These are phyloP conservation scores for Stenolophus ochropezus DNA, from an alignment of 2,888 invertebrate species.

Conservation along the genomic window DNA sequence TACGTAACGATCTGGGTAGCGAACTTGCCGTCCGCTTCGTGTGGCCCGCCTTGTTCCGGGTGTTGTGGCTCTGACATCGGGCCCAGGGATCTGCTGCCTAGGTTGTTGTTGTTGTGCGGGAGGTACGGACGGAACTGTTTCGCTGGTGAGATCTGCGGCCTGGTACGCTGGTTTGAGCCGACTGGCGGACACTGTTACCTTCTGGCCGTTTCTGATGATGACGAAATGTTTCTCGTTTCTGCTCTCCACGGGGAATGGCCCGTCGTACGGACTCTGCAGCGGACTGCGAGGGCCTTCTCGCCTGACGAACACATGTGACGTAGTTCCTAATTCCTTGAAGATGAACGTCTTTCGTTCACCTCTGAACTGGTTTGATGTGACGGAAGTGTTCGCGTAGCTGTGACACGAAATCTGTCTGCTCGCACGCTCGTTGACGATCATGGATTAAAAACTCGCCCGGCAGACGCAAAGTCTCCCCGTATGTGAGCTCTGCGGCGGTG, in stretches of 20 bases:
- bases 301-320: constrained; percentile 59
- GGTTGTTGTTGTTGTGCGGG: neutral
- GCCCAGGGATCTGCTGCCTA: no score
- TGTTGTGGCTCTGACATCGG: neutral
- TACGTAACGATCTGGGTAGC: neutral
- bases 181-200: constrained; percentile 61
- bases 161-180: constrained; percentile 60
- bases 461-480: constrained; percentile 65
- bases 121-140: neutral
- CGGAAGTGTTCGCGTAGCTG: neutral
- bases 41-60: neutral
- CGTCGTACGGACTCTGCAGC: constrained; percentile 61
- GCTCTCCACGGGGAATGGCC: constrained; percentile 50
- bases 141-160: neutral
- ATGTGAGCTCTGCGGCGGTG: constrained; percentile 67
- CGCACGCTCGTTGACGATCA: neutral
- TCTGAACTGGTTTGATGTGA: neutral
- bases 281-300: constrained; percentile 33
- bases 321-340: neutral
- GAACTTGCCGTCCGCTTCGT: neutral
- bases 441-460: constrained; percentile 64
- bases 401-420: neutral
- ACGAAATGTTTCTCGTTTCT: neutral
- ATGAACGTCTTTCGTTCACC: neutral
- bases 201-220: neutral